phyloP scores from a whole-genome alignment of 2,113 vertebrate genomes.

The Trinectes maculatus region DNA sequence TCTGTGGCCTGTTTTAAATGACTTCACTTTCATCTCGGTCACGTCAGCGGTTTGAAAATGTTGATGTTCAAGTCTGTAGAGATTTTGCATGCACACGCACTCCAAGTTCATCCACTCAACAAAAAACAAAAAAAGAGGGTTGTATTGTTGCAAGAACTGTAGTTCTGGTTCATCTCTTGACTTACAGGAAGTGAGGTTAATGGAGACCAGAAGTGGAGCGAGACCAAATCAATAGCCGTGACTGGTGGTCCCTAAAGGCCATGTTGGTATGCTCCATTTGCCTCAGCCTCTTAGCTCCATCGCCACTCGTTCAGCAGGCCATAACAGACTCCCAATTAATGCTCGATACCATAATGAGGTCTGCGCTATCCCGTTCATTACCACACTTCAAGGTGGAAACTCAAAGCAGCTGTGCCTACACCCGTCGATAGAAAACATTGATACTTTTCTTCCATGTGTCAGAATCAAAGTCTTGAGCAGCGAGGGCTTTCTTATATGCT shows the following conservation, averaged over 20 bases:
- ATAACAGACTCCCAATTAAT: background rate
- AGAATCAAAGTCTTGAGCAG: constrained; percentile 14
- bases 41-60: constrained; percentile 2
- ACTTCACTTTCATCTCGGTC: background rate
- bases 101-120: background rate
- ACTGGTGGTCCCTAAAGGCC: constrained; percentile 13
- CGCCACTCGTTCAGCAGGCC: constrained; percentile 11
- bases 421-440: constrained; percentile 2
- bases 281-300: constrained; percentile 11
- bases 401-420: constrained; percentile 14
- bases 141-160: background rate
- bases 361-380: constrained; percentile 46
- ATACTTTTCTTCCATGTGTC: constrained; percentile 10
- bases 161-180: background rate
- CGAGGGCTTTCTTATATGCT: background rate
- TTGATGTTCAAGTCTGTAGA: background rate
- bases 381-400: constrained; percentile 25
- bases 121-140: background rate
- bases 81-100: background rate
- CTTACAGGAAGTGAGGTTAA: constrained; percentile 12
- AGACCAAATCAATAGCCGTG: constrained; percentile 29
- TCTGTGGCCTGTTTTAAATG: background rate
- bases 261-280: constrained; percentile 19
- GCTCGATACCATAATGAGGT: constrained; percentile 51
- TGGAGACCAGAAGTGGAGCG: constrained; percentile 1